A percentile compares a stretch with the other conserved stretches of the same genome.
phyloP scores from a whole-genome alignment of 2,888 invertebrate genomes.

The Osedax frankpressi region DNA sequence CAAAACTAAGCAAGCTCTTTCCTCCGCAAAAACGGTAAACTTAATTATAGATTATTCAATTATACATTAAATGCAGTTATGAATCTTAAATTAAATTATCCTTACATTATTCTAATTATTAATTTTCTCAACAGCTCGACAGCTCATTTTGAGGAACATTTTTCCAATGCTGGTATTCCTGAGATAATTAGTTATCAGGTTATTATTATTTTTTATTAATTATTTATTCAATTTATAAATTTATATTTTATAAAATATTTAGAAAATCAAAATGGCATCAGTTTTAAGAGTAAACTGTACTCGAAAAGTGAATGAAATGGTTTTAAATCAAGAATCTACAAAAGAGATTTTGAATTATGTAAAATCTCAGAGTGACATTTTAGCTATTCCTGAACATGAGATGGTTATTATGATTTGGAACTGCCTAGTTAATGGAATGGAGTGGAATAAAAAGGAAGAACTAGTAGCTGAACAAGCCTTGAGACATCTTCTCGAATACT shows the following conservation, averaged over 20 bases:
- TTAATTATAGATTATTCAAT: too few relatives aligned
- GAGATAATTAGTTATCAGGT: conserved; percentile 58
- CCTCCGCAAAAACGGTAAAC: background rate
- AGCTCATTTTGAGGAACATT: conserved; percentile 65
- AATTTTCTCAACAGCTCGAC: conserved; percentile 61
- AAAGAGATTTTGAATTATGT: conserved; percentile 65
- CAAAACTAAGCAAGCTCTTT: conserved; percentile 31
- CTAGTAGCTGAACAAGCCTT: conserved; percentile 81
- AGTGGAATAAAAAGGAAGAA: conserved; percentile 98
- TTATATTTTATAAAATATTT: background rate
- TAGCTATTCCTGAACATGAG: conserved; percentile 78
- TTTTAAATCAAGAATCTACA: conserved; percentile 71
- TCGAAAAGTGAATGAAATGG: conserved; percentile 62
- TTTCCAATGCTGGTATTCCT: conserved; percentile 65
- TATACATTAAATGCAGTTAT: too few relatives aligned
- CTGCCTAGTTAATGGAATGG: conserved; percentile 82
- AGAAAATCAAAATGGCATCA: background rate
- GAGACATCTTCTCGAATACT: conserved; percentile 59
- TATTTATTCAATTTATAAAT: background rate
- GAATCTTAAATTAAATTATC: background rate
- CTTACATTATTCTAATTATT: background rate
- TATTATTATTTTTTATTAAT: conserved; percentile 22
- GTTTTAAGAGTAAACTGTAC: conserved; percentile 47
- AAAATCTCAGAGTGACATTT: conserved; percentile 69
- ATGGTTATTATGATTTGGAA: conserved; percentile 79